Evolutionary conservation across 2,113 vertebrate species (phyloP).

Genomic region (Loxodonta africana): DNA sequence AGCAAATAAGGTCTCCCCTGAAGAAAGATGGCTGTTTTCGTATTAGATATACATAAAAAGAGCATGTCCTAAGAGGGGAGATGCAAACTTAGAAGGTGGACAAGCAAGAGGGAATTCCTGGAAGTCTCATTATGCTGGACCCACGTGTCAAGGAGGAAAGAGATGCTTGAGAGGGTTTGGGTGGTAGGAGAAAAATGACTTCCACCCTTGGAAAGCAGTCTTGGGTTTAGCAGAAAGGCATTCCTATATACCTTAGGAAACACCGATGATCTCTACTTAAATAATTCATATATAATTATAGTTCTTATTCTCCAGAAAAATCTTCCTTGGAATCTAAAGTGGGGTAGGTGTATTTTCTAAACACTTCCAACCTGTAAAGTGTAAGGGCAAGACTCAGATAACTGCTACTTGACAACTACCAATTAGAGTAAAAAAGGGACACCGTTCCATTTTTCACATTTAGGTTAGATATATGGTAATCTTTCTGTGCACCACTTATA

Average conservation of each 20-base stretch:
- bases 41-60: background rate
- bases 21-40: background rate
- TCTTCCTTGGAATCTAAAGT: background rate
- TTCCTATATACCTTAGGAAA: background rate
- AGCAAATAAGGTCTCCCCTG: background rate
- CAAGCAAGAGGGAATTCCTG: background rate
- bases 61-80: background rate
- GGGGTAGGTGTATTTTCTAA: background rate
- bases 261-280: background rate
- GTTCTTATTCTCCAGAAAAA: constrained; percentile 38
- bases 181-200: background rate
- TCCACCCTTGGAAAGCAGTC: background rate
- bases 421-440: background rate
- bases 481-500: background rate
- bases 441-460: background rate
- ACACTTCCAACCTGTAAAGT: background rate
- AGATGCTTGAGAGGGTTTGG: background rate
- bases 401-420: background rate
- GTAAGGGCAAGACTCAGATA: background rate
- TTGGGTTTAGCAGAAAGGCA: background rate
- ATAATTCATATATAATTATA: background rate
- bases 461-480: background rate
- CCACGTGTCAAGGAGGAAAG: background rate
- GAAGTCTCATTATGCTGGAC: background rate
- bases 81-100: background rate